Evolutionary conservation across 2,888 invertebrate species (phyloP), one percentile per base, ranked within the genome.

Genomic region (Melitaea athalia): DNA sequence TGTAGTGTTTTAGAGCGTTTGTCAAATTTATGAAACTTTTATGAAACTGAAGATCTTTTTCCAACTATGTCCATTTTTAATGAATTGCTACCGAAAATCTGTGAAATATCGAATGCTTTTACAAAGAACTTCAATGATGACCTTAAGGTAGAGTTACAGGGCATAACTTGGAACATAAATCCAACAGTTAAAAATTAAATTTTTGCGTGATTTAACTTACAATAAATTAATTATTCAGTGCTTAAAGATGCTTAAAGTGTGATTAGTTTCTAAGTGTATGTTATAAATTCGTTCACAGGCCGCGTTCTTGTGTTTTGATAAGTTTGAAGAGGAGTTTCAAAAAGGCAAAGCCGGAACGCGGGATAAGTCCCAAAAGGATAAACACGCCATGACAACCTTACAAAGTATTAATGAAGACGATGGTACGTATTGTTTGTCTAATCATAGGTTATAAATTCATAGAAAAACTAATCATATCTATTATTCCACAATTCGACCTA

Each of bases 61-160:
- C 53, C 61, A 89, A 88, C 77, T 79, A 92, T 92, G 92, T 90
- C 92, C 72, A 83, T 90, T 83, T 92, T 88, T 78, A 85, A 82
- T 82, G 88, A 89, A 79, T 79, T 89, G 72, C 71, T 91, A 61
- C 82, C 87, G 42, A 86, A 88, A 85, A 72, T 91, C 71, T 75
- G 75, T 79, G 85, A 83, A 61, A 86, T 92, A 85, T 84, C 87
- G 43, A 81, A 80, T 49, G 73, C 78, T 24, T 80, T 78, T 76
- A 77, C 73, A 63, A 83, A 83, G 74, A 84, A 81, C 72, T 82
- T 87, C 72, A 80, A 89, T 73, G 81, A 87, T 70, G 85, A 86
- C 53, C 81, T 91, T 59, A 79, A 89, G 91, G 92, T 92, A 65
- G 66, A 59, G 71, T 61, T 31, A 43, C 24, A 70, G 71, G 14